These are phyloP conservation scores for Synergus umbraculus DNA, from an alignment of 2,888 invertebrate genomes.

Conservation along the genomic window DNA sequence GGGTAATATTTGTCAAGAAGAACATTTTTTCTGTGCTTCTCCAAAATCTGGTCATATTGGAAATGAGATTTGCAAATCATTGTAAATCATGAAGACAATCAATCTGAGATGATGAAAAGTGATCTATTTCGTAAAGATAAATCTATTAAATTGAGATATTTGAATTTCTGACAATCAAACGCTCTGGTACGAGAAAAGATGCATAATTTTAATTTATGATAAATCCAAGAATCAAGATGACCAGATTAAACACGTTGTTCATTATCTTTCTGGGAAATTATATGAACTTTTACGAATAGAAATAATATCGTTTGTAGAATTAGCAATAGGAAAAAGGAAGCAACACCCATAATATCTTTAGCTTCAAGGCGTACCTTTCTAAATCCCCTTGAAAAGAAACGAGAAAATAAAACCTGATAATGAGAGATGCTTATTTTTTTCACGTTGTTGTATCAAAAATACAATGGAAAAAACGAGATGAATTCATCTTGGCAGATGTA, in stretches of 20 bases:
- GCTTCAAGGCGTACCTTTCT: constrained; percentile 26
- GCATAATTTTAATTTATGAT: not conserved
- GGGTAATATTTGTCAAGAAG: not conserved
- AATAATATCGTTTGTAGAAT: constrained; percentile 3
- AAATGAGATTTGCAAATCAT: not conserved
- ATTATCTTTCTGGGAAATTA: not conserved
- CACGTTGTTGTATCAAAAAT: not conserved
- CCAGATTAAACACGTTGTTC: not conserved
- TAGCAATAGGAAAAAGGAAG: not conserved
- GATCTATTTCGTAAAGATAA: not conserved
- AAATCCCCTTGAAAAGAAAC: constrained; percentile 24
- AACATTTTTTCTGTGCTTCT: not conserved
- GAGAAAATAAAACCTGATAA: constrained; percentile 40
- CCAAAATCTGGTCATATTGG: not conserved
- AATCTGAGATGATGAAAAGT: not conserved
- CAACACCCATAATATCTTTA: not conserved
- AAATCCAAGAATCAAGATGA: not conserved
- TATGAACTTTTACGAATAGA: not conserved
- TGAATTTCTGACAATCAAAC: not conserved
- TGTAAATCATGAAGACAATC: constrained; percentile 17
- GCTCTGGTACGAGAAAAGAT: not conserved
- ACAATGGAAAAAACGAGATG: constrained; percentile 47
- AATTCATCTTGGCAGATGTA: constrained; percentile 37
- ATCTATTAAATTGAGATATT: not conserved
- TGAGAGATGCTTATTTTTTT: constrained; percentile 27